Percentiles rank a stretch among this genome's conserved stretches.
These are phyloP conservation scores for Leuciscus idus DNA, from an alignment of 2,113 vertebrate genomes.

Conservation along the genomic window DNA sequence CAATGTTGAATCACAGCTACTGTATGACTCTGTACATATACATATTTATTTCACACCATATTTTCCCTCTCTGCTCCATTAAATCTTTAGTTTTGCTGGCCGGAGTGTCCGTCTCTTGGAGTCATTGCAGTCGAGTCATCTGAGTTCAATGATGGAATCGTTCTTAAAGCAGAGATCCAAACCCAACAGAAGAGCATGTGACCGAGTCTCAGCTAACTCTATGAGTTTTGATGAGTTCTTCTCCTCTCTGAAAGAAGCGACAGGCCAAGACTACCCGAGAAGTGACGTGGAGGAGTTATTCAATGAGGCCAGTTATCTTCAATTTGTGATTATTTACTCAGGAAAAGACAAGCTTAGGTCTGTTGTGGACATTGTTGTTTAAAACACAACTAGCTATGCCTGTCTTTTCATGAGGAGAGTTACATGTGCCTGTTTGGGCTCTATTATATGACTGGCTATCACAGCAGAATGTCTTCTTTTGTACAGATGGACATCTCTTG, in stretches of 20 bases:
- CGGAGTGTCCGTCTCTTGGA: conserved; percentile 59
- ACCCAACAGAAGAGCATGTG: not conserved
- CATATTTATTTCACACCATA: not conserved
- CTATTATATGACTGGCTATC: not conserved
- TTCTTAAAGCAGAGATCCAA: conserved; percentile 51
- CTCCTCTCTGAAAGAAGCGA: conserved; percentile 53
- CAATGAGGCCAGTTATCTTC: conserved; percentile 60
- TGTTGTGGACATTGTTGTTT: not conserved
- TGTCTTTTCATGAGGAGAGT: not conserved
- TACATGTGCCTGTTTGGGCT: not conserved
- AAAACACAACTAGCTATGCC: not conserved
- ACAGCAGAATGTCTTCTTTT: not conserved
- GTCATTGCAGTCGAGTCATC: conserved; percentile 57
- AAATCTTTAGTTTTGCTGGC: conserved; percentile 51
- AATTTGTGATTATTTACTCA: not conserved
- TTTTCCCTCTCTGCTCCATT: not conserved
- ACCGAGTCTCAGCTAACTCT: conserved; percentile 16
- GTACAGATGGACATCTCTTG: conserved; percentile 62
- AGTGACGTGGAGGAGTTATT: conserved; percentile 64
- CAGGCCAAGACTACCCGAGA: conserved; percentile 53
- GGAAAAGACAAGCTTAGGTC: not conserved
- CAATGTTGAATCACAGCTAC: too few relatives aligned
- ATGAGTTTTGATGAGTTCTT: conserved; percentile 66
- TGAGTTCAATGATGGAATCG: conserved; percentile 60
- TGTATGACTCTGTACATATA: not conserved